phyloP scores from a whole-genome alignment of 35 echinoderm and acorn worm genomes.

The Diadema setosum region DNA sequence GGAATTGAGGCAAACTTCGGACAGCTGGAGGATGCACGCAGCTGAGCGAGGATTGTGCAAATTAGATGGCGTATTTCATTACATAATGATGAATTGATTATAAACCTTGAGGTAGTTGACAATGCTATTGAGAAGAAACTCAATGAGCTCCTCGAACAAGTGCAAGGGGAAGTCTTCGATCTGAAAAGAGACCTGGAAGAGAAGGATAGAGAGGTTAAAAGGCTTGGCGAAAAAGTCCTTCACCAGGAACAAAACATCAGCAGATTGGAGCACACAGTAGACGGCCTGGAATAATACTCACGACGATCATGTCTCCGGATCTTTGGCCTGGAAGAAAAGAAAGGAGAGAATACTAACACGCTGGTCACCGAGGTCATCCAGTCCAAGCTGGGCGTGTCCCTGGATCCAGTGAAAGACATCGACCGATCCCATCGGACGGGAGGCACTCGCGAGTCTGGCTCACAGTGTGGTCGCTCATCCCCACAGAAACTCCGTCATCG shows the following conservation, averaged over 20 bases:
- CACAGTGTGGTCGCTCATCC: background rate
- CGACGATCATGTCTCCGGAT: background rate
- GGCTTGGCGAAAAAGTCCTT: background rate
- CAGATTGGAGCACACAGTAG: background rate
- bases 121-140: background rate
- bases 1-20: too few species aligned
- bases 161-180: background rate
- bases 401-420: background rate
- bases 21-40: too few species aligned
- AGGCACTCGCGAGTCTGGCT: background rate
- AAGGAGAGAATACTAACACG: background rate
- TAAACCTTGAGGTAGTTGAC: too few species aligned
- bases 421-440: constrained; percentile 6
- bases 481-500: background rate
- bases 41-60: too few species aligned
- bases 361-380: background rate
- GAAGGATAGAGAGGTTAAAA: background rate
- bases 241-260: background rate
- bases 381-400: background rate
- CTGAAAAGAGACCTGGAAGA: background rate
- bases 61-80: too few species aligned
- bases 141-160: background rate
- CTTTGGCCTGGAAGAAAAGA: background rate
- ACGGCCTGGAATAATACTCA: background rate
- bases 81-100: too few species aligned